These are phyloP conservation scores for Sminthurides bifidus DNA, from an alignment of 1,140 invertebrate genomes.

Conservation along the genomic window DNA sequence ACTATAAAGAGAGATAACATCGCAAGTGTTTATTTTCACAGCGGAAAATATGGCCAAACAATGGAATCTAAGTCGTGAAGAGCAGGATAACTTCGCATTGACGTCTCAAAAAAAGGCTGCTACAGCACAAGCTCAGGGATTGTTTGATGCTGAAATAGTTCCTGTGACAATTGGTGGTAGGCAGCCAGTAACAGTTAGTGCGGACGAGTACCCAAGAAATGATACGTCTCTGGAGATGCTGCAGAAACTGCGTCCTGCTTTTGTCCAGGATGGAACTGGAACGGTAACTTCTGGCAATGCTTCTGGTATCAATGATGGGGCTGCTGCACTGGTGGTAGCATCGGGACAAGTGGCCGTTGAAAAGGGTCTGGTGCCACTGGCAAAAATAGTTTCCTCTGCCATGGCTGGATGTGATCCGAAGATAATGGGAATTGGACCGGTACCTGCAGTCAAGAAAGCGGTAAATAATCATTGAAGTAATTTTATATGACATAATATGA, in stretches of 20 bases:
- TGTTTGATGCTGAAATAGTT: constrained; percentile 61
- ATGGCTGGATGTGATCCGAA: constrained; percentile 56
- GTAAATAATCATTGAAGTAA: constrained; percentile 39
- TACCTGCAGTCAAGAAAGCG: constrained; percentile 51
- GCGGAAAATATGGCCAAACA: constrained; percentile 67
- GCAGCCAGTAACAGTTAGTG: constrained; percentile 38
- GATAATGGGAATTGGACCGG: constrained; percentile 66
- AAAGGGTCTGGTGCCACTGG: constrained; percentile 45
- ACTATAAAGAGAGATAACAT: background rate
- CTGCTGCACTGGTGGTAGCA: constrained; percentile 64
- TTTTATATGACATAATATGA: constrained; percentile 6
- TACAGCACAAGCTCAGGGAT: constrained; percentile 48
- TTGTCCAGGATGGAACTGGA: constrained; percentile 49
- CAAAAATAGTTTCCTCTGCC: constrained; percentile 52
- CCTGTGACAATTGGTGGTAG: constrained; percentile 45
- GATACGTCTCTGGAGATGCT: constrained; percentile 48
- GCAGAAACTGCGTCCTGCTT: constrained; percentile 49
- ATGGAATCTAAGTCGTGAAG: constrained; percentile 53
- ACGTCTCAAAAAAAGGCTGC: constrained; percentile 59
- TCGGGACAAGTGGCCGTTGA: constrained; percentile 43
- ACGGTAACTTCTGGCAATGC: constrained; percentile 67
- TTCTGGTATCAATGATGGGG: constrained; percentile 75
- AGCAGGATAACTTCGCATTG: constrained; percentile 63
- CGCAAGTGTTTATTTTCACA: constrained; percentile 33
- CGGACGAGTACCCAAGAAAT: constrained; percentile 56